phyloP scores from a whole-genome alignment of 2,113 vertebrate genomes.

The Opisthocomus hoazin region DNA sequence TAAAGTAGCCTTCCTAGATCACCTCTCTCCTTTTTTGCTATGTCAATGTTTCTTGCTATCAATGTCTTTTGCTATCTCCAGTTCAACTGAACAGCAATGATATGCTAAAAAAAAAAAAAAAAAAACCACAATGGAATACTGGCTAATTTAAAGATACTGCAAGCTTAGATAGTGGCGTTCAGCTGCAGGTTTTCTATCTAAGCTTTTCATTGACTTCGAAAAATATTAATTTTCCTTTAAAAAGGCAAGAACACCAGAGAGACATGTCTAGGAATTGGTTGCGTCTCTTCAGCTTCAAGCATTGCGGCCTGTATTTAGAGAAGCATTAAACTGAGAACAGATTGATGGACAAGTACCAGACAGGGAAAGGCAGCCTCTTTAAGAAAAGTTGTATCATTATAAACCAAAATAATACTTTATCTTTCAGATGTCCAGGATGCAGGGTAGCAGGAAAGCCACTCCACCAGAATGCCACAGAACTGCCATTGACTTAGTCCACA shows the following conservation, averaged over 20 bases:
- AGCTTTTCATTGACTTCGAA: neutral
- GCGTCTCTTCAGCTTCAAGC: neutral
- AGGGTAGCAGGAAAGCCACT: neutral
- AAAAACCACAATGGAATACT: neutral
- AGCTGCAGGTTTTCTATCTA: neutral
- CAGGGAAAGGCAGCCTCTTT: neutral
- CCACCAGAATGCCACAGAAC: neutral
- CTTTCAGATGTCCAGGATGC: neutral
- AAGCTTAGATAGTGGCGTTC: neutral
- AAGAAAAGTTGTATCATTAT: neutral
- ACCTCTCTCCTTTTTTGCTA: neutral
- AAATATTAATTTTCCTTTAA: neutral
- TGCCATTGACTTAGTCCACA: neutral
- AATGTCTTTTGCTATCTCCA: too few relatives aligned
- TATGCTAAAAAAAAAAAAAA: neutral
- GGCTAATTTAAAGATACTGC: neutral
- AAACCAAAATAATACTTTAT: neutral
- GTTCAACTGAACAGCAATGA: neutral
- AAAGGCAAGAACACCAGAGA: neutral
- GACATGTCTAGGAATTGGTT: neutral
- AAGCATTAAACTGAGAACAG: neutral
- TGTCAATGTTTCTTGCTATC: neutral
- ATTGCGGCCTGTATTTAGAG: rapidly evolving
- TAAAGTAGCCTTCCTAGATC: neutral
- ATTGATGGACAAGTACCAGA: rapidly evolving